Evolutionary conservation across 2,888 invertebrate genomes (phyloP).

Genomic region (Pantelozetes paolii): DNA sequence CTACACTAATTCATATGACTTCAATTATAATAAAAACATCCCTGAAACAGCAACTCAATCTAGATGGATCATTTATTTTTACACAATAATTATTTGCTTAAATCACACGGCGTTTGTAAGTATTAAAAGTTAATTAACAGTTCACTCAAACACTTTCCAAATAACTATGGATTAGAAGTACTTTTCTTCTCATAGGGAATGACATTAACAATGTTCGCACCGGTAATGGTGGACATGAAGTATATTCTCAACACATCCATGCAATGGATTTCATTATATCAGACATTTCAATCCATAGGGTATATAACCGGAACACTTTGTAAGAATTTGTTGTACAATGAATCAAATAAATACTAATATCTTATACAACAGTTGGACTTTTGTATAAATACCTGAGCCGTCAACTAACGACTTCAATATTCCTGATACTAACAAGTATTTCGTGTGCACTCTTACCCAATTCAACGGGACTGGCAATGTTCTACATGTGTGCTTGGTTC

Average conservation of each 20-base stretch:
- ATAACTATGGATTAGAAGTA: too few species aligned
- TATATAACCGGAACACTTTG: constrained; percentile 8
- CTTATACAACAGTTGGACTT: constrained; percentile 7
- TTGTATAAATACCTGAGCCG: constrained; percentile 34
- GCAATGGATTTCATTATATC: neutral
- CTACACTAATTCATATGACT: too few species aligned
- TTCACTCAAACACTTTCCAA: too few species aligned
- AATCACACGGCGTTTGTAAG: too few species aligned
- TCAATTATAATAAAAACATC: too few species aligned
- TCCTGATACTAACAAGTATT: neutral
- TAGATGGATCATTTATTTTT: too few species aligned
- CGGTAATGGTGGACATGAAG: constrained; percentile 12
- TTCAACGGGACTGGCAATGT: neutral
- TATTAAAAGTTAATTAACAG: too few species aligned
- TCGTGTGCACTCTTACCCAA: neutral
- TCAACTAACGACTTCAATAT: neutral
- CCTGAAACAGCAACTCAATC: too few species aligned
- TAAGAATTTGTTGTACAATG: neutral
- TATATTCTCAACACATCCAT: constrained; percentile 1
- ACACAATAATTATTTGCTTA: too few species aligned
- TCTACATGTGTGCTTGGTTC: neutral
- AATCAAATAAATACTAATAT: too few species aligned
- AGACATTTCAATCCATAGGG: neutral
- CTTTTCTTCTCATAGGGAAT: too few species aligned
- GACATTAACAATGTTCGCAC: neutral